Conservation (phyloP, 2,888 invertebrate genomes). For the Dasypogon diadema region DNA sequence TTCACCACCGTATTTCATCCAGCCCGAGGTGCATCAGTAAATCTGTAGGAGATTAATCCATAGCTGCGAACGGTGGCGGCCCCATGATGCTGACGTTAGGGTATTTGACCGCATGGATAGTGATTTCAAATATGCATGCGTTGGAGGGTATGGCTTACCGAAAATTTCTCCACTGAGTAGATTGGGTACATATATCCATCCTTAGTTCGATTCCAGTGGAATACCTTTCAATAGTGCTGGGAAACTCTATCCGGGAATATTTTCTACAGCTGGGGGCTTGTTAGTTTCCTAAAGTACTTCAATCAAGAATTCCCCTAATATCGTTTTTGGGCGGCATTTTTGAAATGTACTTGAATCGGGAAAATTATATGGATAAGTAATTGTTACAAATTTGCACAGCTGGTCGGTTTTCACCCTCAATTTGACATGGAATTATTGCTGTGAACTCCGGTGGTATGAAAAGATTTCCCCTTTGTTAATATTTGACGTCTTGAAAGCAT, state of each 20-base stretch:
- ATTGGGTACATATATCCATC: neutral
- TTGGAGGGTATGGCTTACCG: neutral
- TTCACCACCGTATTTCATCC: slow-evolving; percentile 18
- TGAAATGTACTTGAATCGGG: neutral
- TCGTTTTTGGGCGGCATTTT: too few relatives aligned
- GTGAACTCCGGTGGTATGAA: neutral
- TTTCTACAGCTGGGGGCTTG: too few relatives aligned
- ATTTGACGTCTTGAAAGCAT: slow-evolving; percentile 24
- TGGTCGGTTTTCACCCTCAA: slow-evolving; percentile 15
- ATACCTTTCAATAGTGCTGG: too few relatives aligned
- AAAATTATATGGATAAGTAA: slow-evolving; percentile 29
- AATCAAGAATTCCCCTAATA: slow-evolving; percentile 22
- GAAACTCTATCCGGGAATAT: too few relatives aligned
- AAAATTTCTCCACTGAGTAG: neutral
- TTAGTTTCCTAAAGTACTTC: too few relatives aligned
- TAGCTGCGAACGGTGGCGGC: neutral
- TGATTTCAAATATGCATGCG: neutral
- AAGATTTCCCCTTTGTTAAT: slow-evolving; percentile 9
- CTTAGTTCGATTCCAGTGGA: neutral
- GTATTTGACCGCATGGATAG: neutral
- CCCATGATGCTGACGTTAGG: neutral
- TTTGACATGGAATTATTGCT: neutral
- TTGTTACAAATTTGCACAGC: slow-evolving; percentile 38
- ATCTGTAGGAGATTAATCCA: neutral
- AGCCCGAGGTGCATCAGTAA: neutral